A percentile compares a stretch with the other conserved stretches of the same genome.
These are phyloP conservation scores for Rhizoglyphus robini DNA, from an alignment of 1,140 invertebrate species.

Conservation along the genomic window DNA sequence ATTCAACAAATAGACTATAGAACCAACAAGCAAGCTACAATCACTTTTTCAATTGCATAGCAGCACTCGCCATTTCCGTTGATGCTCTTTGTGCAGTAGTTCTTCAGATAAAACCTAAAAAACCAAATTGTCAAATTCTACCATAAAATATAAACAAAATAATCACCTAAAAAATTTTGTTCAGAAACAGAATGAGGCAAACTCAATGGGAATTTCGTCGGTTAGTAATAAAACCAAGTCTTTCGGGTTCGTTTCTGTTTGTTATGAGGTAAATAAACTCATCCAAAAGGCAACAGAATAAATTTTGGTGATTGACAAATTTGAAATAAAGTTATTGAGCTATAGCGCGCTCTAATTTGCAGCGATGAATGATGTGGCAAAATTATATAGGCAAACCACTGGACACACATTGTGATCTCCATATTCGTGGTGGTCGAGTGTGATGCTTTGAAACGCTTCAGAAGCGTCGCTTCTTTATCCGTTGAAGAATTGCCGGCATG, in stretches of 20 bases:
- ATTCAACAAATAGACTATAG: too few relatives aligned
- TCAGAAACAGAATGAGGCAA: background rate
- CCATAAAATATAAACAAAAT: too few relatives aligned
- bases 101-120: background rate
- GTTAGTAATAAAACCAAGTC: background rate
- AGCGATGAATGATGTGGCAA: background rate
- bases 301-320: background rate
- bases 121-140: too few relatives aligned
- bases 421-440: background rate
- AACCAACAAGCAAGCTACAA: background rate
- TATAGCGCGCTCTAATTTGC: too few relatives aligned
- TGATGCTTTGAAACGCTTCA: background rate
- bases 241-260: background rate
- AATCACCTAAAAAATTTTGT: too few relatives aligned
- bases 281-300: background rate
- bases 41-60: background rate
- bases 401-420: background rate
- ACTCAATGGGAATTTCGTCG: background rate
- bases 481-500: constrained; percentile 56
- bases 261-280: background rate
- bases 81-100: background rate
- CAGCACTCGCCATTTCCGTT: background rate
- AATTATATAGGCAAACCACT: background rate
- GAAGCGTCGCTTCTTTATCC: background rate
- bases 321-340: background rate